phyloP scores from a whole-genome alignment of 2,797 vertebrate species.

The Avahi laniger region DNA sequence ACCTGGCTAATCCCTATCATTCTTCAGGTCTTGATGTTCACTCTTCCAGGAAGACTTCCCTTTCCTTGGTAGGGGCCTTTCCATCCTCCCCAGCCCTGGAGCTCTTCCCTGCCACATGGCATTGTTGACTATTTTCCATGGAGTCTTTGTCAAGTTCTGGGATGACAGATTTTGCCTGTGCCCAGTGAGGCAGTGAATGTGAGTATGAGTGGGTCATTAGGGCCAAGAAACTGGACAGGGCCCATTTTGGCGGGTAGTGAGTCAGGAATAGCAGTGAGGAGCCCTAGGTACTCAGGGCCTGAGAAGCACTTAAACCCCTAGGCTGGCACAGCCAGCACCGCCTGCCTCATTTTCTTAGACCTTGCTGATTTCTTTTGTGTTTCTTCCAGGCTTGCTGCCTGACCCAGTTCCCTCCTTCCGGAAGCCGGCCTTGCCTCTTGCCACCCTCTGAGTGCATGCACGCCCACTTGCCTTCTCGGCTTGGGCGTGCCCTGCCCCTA shows the following conservation, averaged over 20 bases:
- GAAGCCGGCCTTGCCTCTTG: neutral
- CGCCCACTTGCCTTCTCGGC: neutral
- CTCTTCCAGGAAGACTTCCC: neutral
- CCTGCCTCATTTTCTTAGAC: neutral
- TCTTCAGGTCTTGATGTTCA: neutral
- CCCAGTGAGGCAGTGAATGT: neutral
- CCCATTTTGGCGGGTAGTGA: neutral
- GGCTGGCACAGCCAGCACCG: neutral
- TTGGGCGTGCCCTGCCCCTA: neutral
- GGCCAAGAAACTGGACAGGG: neutral
- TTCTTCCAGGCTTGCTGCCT: neutral
- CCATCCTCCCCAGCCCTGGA: neutral
- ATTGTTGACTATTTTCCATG: neutral
- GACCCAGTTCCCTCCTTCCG: conserved; percentile 58
- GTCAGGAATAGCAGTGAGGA: neutral
- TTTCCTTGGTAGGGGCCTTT: neutral
- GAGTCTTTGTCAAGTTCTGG: neutral
- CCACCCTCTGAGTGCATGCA: neutral
- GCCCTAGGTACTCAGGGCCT: neutral
- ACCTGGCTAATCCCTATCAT: neutral
- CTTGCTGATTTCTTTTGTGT: neutral
- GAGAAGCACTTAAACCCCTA: neutral
- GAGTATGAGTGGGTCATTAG: neutral
- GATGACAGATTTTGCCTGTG: neutral
- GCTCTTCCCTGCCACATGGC: neutral